Evolutionary conservation across 2,888 invertebrate genomes (phyloP), one percentile per base, ranked within the genome.

Genomic region (Morpho helenor): DNA sequence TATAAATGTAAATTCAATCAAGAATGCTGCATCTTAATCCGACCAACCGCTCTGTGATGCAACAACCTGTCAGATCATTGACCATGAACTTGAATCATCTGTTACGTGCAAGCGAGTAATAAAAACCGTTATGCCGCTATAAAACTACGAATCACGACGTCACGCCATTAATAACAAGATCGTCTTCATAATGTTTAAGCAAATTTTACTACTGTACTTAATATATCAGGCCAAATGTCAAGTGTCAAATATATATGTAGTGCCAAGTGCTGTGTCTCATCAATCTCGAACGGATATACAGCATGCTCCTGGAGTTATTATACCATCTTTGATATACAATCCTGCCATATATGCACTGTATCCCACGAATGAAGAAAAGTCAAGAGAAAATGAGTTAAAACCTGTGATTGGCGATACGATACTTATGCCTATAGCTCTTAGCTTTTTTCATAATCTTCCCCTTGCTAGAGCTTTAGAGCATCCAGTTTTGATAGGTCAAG

Each of bases 241-340:
- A 66, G 47, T 73, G 49, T 84, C 84, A 49, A 53, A 86, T 7
- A 81, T 87, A 65, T 82, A 86, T 64, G 80, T 85, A 16, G 87
- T 91, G 40, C 92, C 92, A 2, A 91, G 91, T 69, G 87, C 92
- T 48, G 91, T 92, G 23, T 92, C 92, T 2, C 91, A 91, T 71
- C 92, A 92, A 72, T 92, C 92, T 53, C 84, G 92, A 52, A 81
- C 92, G 54, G 89, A 92, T 66, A 87, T 93, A 49, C 77, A 74
- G 55, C 82, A 85, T 56, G 71, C 73, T 23, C 84, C 83, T 39
- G 72, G 68, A 0, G 68, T 76, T 42, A 63, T 84, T 42, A 63
- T 84, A 62, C 63, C 79, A 0, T 83, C 84, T 1, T 57, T 85
- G 8, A 67, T 87, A 44, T 87, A 87, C 59, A 82, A 74, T 59